Base-by-base conservation (phyloP, 2,797 vertebrate species). In the Chanos chanos region DNA sequence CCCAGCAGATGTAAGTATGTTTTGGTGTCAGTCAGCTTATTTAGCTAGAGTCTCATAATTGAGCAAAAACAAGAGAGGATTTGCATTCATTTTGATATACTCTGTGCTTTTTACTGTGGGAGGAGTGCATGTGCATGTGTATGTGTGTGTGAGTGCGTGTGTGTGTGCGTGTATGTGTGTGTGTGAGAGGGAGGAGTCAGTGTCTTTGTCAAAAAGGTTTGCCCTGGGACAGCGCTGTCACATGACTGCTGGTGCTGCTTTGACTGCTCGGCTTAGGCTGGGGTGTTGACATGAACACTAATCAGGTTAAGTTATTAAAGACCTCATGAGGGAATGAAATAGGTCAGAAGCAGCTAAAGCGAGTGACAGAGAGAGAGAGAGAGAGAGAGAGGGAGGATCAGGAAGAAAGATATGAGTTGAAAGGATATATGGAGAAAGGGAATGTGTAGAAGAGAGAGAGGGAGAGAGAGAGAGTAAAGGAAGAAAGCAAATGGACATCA, bases 301-400 rank as follows among this genome's bases (percentile, higher is more conserved):
- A 89, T 89, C 81, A 87, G 84, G 81, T 89, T 89, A 89, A 84
- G 85, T 81, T 86, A 86, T 84, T 87, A 85, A 79, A 75, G n/a
- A 81, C 75, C 79, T 76, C 57, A 65, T 13, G 24, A 74, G 77
- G 73, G 71, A 73, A 65, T 71, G 83, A 89, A 89, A 65, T 88
- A 68, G 86, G 88, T 90, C 88, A 88, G 71, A 49, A 61, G 15
- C 57, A 65, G 68, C 77, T 85, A 67, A 79, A 80, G 61, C 64
- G 8, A 25, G 2, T 13, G 41, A 30, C 58, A 54, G 48, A 16
- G 51, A n/a, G 41, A 13, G 51, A n/a, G 2, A 24, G 40, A 61
- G 34, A 56, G 62, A 47, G 36, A 59, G 28, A 19, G 22, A 22
- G 28, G 27, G 28, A 18, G 39, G 7, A 16, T 48, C 13, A 27